Evolutionary conservation across 2,797 vertebrate species (phyloP), one percentile per base, ranked within the genome.

Genomic region (Pseudopleuronectes americanus): DNA sequence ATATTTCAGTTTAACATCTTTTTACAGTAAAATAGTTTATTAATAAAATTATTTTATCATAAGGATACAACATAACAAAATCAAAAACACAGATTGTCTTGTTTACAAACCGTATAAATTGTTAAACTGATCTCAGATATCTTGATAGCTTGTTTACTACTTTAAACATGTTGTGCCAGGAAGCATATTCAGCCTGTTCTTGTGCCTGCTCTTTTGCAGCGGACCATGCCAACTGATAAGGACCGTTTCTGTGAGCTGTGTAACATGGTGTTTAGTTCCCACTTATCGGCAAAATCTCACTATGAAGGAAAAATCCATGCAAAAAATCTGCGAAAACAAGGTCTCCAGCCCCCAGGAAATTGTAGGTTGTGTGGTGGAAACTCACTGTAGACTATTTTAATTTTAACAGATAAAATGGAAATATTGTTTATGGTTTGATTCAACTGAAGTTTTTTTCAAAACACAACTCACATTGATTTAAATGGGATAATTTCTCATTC

Each of bases 231-330:
- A 6, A 63, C 77, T 36, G 90, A 95, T 84, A 94, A 88, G 73
- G 91, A 93, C 75, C 91, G 77, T 74, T 95, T 93, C 89, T 97
- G 96, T 72, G 87, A 88, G 84, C 88, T 96, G 80, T 97, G 95
- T 81, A 94, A 93, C 69, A 83, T 96, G 94, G 87, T 95, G 67
- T 96, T 96, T 83, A 95, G 92, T 62, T 96, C 94, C 2, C 80
- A 88, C 0, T 71, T 94, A 57, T 92, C 95, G 74, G 94, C 94
- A 71, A 93, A 86, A 56, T 95, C 93, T 55, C 95, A 96, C 87
- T 96, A 95, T 61, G 74, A 92, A 66, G 95, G 95, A 66, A 96
- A 95, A 90, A 85, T 95, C 67, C 95, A 96, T 17, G 51, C 88
- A 75, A 96, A 95, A 89, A 95, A 95, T 60, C 68, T 94, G 36